Percentiles rank a stretch among this genome's conserved stretches.
Conservation (phyloP, 2,797 vertebrate genomes). For the Serranus cabrilla region DNA sequence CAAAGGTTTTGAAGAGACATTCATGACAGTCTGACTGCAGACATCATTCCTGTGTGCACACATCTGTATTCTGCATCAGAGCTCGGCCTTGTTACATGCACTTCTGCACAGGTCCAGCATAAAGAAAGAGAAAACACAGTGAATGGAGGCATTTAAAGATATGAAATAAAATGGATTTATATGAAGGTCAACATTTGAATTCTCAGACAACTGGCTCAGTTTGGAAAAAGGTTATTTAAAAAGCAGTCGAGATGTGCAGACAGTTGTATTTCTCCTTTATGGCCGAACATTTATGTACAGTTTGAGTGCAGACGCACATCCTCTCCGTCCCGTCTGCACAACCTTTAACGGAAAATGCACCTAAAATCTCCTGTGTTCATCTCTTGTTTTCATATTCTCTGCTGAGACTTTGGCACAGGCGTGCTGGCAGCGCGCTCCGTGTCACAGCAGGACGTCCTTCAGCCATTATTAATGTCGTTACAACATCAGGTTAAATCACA, state of each 20-base stretch:
- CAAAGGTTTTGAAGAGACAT: background rate
- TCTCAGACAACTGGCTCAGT: background rate
- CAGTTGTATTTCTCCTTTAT: constrained; percentile 33
- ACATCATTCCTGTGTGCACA: constrained; percentile 18
- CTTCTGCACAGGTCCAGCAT: constrained; percentile 7
- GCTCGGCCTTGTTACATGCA: constrained; percentile 9
- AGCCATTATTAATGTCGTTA: constrained; percentile 34
- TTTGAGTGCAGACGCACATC: constrained; percentile 35
- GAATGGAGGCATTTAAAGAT: constrained; percentile 4
- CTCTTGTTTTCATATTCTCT: background rate
- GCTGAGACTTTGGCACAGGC: constrained; percentile 18
- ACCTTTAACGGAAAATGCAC: constrained; percentile 4
- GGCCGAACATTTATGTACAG: constrained; percentile 5
- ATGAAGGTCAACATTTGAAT: background rate
- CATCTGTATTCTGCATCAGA: constrained; percentile 44
- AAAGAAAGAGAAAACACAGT: constrained; percentile 4
- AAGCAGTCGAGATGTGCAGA: constrained; percentile 21
- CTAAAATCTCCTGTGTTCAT: too few relatives aligned
- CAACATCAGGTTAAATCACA: constrained; percentile 20
- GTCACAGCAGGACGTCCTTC: constrained; percentile 33
- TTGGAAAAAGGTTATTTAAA: background rate
- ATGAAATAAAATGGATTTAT: constrained; percentile 37
- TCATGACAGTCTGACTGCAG: background rate
- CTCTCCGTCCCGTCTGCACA: constrained; percentile 3
- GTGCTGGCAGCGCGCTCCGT: constrained; percentile 23